These are phyloP conservation scores for Aleiodes sp. DNA, from an alignment of 1,140 invertebrate species.

Conservation along the genomic window DNA sequence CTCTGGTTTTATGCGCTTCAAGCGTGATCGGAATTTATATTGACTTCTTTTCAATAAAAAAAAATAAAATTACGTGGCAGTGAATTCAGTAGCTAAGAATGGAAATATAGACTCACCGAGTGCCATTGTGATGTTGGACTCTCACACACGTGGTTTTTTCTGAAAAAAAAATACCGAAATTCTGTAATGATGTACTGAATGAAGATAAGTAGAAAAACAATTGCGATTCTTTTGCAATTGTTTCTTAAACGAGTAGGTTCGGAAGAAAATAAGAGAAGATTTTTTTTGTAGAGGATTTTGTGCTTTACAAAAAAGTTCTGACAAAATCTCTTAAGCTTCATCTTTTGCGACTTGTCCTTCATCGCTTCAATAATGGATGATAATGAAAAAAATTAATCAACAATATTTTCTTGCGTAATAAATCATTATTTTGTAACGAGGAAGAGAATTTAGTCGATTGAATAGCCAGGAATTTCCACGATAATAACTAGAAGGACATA, in stretches of 20 bases:
- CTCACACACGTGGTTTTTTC: neutral
- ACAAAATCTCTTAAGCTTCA: too few relatives aligned
- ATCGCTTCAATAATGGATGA: too few relatives aligned
- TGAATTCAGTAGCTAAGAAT: slow-evolving; percentile 36
- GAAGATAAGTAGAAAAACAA: too few relatives aligned
- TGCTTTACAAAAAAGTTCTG: too few relatives aligned
- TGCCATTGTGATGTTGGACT: slow-evolving; percentile 19
- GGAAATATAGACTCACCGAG: slow-evolving; percentile 51
- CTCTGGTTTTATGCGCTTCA: neutral
- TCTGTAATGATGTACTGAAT: too few relatives aligned
- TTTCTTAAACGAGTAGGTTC: too few relatives aligned
- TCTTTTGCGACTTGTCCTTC: too few relatives aligned
- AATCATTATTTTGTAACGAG: neutral
- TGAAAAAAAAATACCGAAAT: neutral
- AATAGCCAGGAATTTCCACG: neutral
- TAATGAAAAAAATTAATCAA: too few relatives aligned
- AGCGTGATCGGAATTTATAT: slow-evolving; percentile 23
- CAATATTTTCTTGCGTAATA: too few relatives aligned
- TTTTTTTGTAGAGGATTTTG: too few relatives aligned
- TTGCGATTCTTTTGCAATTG: too few relatives aligned
- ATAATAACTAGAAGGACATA: neutral
- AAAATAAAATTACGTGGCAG: slow-evolving; percentile 40
- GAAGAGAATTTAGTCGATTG: neutral
- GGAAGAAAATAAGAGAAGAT: too few relatives aligned
- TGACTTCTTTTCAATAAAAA: neutral